These are phyloP conservation scores for Diglossa brunneiventris DNA, from an alignment of 2,113 vertebrate species.

Conservation along the genomic window DNA sequence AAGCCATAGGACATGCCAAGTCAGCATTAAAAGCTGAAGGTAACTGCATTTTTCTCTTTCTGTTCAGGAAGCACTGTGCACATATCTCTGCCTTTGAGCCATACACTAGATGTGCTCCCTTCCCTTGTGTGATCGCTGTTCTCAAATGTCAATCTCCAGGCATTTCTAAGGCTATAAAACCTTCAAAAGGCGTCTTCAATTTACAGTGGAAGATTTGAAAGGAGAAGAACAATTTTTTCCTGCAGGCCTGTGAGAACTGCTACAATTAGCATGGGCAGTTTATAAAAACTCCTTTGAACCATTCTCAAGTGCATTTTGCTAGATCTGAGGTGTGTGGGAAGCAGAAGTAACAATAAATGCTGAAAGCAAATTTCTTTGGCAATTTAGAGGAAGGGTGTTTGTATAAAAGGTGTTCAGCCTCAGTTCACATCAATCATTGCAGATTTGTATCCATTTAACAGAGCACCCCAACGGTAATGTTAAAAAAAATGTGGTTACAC, in stretches of 20 bases:
- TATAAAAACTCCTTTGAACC: slow-evolving; percentile 23
- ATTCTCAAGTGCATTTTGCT: slow-evolving; percentile 7
- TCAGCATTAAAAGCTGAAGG: slow-evolving; percentile 87
- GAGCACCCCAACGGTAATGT: not conserved
- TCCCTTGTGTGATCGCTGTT: not conserved
- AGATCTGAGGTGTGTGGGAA: slow-evolving; percentile 15
- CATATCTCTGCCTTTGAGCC: not conserved
- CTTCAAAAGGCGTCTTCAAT: not conserved
- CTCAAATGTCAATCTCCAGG: slow-evolving; percentile 1
- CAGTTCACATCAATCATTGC: not conserved
- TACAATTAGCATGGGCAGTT: slow-evolving; percentile 2
- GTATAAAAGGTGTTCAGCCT: not conserved
- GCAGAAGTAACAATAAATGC: slow-evolving; percentile 17
- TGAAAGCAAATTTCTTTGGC: slow-evolving; percentile 22
- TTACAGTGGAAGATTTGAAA: not conserved
- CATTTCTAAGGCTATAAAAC: slow-evolving; percentile 3
- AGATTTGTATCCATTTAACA: not conserved
- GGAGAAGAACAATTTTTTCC: not conserved
- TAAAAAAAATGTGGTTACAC: not conserved
- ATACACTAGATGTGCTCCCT: not conserved
- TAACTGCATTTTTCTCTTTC: slow-evolving; percentile 42
- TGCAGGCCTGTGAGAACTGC: not conserved
- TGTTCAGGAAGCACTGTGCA: not conserved
- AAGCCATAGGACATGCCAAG: slow-evolving; percentile 90
- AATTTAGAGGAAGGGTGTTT: slow-evolving; percentile 5